Base-by-base conservation (phyloP, 1,140 invertebrate species). In the Eriosoma lanigerum region DNA sequence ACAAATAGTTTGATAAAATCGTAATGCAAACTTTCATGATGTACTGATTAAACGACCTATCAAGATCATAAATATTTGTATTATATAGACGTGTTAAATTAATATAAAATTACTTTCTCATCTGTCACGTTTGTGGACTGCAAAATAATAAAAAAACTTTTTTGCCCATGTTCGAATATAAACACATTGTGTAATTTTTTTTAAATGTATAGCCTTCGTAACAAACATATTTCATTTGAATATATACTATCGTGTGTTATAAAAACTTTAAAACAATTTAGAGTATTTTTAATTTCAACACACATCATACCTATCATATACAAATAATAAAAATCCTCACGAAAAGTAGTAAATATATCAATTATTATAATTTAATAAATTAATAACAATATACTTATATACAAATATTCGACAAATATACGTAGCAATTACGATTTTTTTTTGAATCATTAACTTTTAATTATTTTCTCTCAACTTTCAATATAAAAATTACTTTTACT, bases 1-100 rank as follows among this genome's bases (percentile, higher is more conserved):
- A 32, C 10, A 44, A 38, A 66, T 46, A 68, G 38, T 68, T 68
- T 46, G 21, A 68, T 68, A 46, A 68, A 46, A 68, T 24, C 64
- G 44, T 46, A 38, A 66, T 5, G 19, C 10, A 66, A 24, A 44
- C 38, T 68, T 46, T 12, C 21, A 68, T 46, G 46, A 44, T 46
- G 17, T n/a, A 44, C 5, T 10, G 1, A 13, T 3, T 38, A n/a
- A 66, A 66, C 12, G 19, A 66, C 32, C 38, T 44, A 66, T 66
- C 5, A 29, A 62, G 19, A 64, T 46, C n/a, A 68, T 68, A 46
- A n/a, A 64, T 12, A 38, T 21, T 17, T 1, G 15, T 24, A 38
- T 38, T 38, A 6, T 46, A 38, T 64, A 21, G 2, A 38, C 17
- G 19, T 19, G 9, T 64, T 17, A 46, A 24, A 68, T 68, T 68